Conservation (phyloP, 1,140 invertebrate species). For the Trypoxylus dichotomus region DNA sequence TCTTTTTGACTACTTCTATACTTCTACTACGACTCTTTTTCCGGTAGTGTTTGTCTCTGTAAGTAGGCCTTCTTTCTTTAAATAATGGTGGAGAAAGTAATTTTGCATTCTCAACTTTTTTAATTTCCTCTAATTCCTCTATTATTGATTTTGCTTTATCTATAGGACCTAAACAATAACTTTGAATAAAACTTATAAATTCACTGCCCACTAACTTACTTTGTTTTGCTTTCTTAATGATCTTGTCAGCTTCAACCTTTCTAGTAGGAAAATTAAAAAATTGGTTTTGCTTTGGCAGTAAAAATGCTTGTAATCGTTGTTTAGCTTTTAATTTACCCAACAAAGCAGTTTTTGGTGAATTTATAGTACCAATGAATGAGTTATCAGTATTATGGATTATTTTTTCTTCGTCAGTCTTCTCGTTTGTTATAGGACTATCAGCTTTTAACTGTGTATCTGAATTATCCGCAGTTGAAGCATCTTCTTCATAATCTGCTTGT, state of each 20-base stretch:
- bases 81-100: conserved; percentile 12
- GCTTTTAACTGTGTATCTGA: background rate
- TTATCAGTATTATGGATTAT: conserved; percentile 1
- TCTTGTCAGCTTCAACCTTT: conserved; percentile 31
- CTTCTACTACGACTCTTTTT: conserved; percentile 10
- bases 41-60: conserved; percentile 13
- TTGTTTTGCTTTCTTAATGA: conserved; percentile 39
- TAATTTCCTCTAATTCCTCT: conserved; percentile 47
- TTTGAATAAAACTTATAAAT: background rate
- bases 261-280: conserved; percentile 23
- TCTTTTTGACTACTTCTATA: background rate
- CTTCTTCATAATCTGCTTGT: background rate
- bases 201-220: conserved; percentile 7
- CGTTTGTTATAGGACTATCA: background rate
- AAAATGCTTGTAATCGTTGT: conserved; percentile 50
- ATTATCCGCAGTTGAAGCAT: conserved; percentile 6
- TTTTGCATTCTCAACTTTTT: conserved; percentile 39
- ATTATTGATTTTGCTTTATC: conserved; percentile 46
- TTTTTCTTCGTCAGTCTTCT: conserved; percentile 15
- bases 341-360: conserved; percentile 31
- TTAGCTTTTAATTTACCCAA: conserved; percentile 43
- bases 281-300: conserved; percentile 20
- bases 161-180: conserved; percentile 34
- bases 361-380: conserved; percentile 5
- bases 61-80: background rate